Conservation (phyloP, 2,797 vertebrate genomes). For the Brachyalestes nurse region DNA sequence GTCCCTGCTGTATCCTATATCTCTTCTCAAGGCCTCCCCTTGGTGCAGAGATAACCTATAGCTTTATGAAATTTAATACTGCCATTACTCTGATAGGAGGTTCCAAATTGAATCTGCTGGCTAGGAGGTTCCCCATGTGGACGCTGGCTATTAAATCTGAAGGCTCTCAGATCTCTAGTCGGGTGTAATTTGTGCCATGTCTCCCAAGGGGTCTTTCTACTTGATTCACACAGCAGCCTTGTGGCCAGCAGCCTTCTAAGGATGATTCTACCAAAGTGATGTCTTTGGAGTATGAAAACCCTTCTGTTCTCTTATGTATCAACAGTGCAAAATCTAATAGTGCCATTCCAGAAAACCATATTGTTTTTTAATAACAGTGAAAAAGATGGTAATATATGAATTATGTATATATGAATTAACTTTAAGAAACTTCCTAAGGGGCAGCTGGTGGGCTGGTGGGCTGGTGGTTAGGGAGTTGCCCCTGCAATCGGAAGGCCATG, state of each 20-base stretch:
- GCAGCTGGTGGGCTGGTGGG: too few species aligned
- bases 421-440: not conserved
- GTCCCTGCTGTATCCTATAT: conserved; percentile 17
- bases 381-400: too few species aligned
- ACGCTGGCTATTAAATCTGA: conserved; percentile 73
- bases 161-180: conserved; percentile 54
- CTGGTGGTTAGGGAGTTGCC: too few species aligned
- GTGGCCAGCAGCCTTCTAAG: not conserved
- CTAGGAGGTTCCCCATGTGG: conserved; percentile 69
- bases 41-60: conserved; percentile 34
- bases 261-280: conserved; percentile 3
- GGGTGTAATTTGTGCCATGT: conserved; percentile 42
- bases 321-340: not conserved
- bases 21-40: conserved; percentile 17
- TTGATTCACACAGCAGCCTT: conserved; percentile 18
- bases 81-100: conserved; percentile 71
- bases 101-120: conserved; percentile 74
- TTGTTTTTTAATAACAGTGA: not conserved
- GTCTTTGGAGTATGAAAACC: not conserved
- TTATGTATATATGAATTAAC: not conserved
- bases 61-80: conserved; percentile 50
- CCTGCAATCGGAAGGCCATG: too few species aligned
- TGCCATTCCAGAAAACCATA: not conserved
- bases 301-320: not conserved
- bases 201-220: not conserved